phyloP scores from a whole-genome alignment of 2,797 vertebrate genomes.

The Falco berigora region DNA sequence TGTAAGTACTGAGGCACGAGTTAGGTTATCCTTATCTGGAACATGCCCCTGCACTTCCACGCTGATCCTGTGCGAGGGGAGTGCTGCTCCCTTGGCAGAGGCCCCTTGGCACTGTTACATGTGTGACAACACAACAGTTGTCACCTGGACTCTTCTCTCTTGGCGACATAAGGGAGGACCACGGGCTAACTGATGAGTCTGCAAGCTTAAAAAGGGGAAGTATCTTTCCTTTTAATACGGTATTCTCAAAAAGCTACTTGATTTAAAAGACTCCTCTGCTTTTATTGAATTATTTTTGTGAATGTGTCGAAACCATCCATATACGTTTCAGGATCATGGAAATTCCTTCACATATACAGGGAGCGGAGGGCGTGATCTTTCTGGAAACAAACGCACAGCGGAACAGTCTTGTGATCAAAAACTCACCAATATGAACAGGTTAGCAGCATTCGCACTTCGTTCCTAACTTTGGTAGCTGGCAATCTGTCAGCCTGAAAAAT shows the following conservation, averaged over 20 bases:
- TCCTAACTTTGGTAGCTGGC: not conserved
- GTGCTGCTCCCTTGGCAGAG: not conserved
- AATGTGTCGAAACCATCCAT: not conserved
- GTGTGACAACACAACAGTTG: not conserved
- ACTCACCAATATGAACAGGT: constrained; percentile 98
- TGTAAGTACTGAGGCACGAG: not conserved
- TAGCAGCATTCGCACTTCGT: accelerated
- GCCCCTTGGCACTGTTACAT: not conserved
- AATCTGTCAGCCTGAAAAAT: not conserved
- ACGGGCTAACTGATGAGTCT: not conserved
- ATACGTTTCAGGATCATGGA: constrained; percentile 84
- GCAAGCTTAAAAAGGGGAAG: not conserved
- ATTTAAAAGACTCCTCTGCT: not conserved
- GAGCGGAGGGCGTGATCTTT: constrained; percentile 93
- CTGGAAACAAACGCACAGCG: constrained; percentile 95
- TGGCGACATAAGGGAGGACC: not conserved
- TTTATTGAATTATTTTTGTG: not conserved
- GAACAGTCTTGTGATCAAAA: constrained; percentile 98
- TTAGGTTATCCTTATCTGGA: not conserved
- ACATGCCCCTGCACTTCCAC: accelerated
- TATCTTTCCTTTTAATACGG: not conserved
- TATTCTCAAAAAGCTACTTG: not conserved
- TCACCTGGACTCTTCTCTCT: not conserved
- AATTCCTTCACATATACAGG: constrained; percentile 97
- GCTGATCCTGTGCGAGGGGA: not conserved